phyloP scores from a whole-genome alignment of 2,797 vertebrate species.

The Diceros bicornis region DNA sequence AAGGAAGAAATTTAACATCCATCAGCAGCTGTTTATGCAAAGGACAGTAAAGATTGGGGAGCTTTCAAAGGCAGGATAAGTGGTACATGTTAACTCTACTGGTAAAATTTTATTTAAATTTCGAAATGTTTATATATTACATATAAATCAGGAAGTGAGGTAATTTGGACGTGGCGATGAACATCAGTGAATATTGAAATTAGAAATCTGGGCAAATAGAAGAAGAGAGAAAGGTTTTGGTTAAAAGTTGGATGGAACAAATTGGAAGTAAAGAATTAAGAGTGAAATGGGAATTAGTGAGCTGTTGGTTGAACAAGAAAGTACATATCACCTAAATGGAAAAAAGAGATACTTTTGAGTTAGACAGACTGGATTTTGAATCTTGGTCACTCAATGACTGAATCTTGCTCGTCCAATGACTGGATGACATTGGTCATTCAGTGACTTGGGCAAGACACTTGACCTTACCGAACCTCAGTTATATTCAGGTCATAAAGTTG shows the following conservation, averaged over 20 bases:
- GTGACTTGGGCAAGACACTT: not conserved
- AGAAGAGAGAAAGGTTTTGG: not conserved
- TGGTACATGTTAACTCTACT: not conserved
- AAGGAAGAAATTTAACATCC: conserved; percentile 11
- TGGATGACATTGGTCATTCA: not conserved
- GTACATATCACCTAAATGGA: not conserved
- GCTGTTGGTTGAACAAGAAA: not conserved
- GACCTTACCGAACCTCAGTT: not conserved
- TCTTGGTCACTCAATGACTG: not conserved
- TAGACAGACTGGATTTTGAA: not conserved
- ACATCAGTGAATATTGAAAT: conserved; percentile 58
- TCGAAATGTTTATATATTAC: not conserved
- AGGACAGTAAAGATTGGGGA: not conserved
- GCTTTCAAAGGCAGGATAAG: not conserved
- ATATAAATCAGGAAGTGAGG: conserved; percentile 25
- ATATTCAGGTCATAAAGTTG: not conserved
- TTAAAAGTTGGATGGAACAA: conserved; percentile 40
- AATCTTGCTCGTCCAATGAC: not conserved
- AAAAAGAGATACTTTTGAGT: not conserved
- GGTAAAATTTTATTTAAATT: not conserved
- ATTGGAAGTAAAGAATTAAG: conserved; percentile 43
- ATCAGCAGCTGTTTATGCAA: not conserved
- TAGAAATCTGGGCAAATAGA: not conserved
- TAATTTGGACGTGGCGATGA: conserved; percentile 30
- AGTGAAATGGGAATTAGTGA: conserved; percentile 15